Evolutionary conservation across 2,888 invertebrate genomes (phyloP), one percentile per base, ranked within the genome.

Genomic region (Drosophila monieri): DNA sequence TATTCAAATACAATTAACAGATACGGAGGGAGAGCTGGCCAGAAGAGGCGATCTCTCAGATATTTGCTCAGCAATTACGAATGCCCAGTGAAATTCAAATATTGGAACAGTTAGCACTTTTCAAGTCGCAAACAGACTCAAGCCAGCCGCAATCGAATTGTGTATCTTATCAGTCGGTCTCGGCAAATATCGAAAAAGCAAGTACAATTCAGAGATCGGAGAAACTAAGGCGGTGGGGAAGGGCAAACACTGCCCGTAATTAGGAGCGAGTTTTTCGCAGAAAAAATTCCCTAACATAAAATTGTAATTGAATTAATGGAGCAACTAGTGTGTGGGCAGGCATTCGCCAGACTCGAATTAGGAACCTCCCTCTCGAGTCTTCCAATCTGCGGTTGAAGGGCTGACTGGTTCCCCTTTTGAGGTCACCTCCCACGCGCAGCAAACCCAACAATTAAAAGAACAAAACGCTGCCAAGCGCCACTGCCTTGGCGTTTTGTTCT

Each of bases 21-120:
- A 75, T 46, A 69, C 37, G 32, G 58, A 59, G 64, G 47, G 58
- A 27, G 41, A 43, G 35, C 14, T 21, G 35, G 35, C 15, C 12
- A 4, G 14, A 37, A 14, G 8, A 18, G 51, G 14, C 21, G 57
- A 69, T 68, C 58, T 52, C n/a, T 14, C 25, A 10, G 35, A 68
- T 71, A 54, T 72, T 71, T 72, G 67, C 39, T 30, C 55, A 70
- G 57, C 70, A 76, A 77, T 73, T 78, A 75, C 67, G 65, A 75
- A 46, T 56, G 51, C 41, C 35, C 43, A 61, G 53, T 35, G 57
- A 70, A 73, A 52, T 60, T 44, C 48, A 64, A 78, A 78, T 78
- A 76, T 78, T 78, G 61, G 58, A 60, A 65, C 76, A 71, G 65
- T 76, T 73, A 70, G 54, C 69, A 60, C 71, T 70, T 69, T 48